phyloP scores from a whole-genome alignment of 2,113 vertebrate genomes.

The Passer montanus region DNA sequence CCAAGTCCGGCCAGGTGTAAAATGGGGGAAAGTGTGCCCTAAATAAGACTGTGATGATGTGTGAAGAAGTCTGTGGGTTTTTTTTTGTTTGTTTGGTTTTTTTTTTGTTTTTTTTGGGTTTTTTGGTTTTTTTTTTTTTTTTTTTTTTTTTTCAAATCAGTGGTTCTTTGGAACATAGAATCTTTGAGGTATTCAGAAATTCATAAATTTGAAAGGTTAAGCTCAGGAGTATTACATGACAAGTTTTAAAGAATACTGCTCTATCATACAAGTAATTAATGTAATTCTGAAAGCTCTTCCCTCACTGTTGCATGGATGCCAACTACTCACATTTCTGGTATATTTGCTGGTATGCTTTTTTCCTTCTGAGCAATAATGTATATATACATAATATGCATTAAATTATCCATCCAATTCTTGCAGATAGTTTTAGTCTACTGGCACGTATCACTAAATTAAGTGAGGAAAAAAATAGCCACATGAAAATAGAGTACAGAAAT shows the following conservation, averaged over 20 bases:
- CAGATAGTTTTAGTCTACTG: not conserved
- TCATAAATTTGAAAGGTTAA: not conserved
- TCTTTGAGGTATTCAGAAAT: not conserved
- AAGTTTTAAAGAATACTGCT: not conserved
- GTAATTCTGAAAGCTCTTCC: not conserved
- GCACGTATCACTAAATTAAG: not conserved
- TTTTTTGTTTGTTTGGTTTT: not conserved
- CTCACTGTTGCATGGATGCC: not conserved
- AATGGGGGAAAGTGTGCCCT: accelerated
- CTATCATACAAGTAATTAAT: not conserved
- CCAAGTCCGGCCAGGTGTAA: not conserved
- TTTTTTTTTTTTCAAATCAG: not conserved
- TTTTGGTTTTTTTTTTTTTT: not conserved
- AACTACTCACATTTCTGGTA: not conserved
- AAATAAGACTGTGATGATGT: not conserved
- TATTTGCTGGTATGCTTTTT: not conserved
- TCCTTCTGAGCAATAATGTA: not conserved
- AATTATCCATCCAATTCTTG: not conserved
- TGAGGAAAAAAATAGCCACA: not conserved
- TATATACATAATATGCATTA: not conserved
- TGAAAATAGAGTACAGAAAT: not conserved
- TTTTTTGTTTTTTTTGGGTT: not conserved
- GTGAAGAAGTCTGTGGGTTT: not conserved
- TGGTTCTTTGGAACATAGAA: not conserved
- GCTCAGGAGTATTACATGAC: not conserved